Evolutionary conservation across 2,888 invertebrate genomes (phyloP).

Genomic region (Dinocampus coccinellae): DNA sequence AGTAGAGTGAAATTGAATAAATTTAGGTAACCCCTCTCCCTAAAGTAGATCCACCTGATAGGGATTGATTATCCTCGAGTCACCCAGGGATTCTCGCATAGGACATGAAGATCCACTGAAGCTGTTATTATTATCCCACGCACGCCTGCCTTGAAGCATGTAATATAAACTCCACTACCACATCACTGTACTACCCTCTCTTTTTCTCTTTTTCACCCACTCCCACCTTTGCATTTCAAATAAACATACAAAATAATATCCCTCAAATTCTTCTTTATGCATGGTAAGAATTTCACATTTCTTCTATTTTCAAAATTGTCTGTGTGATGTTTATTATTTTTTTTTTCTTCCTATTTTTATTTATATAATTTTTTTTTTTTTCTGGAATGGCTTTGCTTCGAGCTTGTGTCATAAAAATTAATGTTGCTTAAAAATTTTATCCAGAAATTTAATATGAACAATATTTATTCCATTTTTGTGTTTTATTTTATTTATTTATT

Average conservation of each 20-base stretch:
- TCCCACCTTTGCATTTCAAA: neutral
- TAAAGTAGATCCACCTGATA: constrained; percentile 58
- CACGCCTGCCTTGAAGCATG: constrained; percentile 25
- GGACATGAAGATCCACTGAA: constrained; percentile 34
- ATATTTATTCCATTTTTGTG: neutral
- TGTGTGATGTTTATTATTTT: no score
- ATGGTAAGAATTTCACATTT: neutral
- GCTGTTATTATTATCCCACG: constrained; percentile 27
- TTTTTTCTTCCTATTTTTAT: no score
- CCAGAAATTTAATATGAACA: neutral
- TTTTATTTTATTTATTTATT: no score
- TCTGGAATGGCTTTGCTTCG: neutral
- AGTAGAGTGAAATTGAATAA: neutral
- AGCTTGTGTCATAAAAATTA: constrained; percentile 3
- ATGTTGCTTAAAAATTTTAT: neutral
- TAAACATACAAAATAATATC: neutral
- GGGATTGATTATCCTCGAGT: constrained; percentile 30
- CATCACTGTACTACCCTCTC: neutral
- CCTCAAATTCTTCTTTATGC: neutral
- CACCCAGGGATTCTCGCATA: constrained; percentile 28
- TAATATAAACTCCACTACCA: neutral
- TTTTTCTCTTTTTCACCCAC: no score
- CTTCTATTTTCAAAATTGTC: neutral
- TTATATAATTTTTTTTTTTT: no score
- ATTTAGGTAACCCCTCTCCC: constrained; percentile 53